Base-by-base conservation (phyloP, 2,888 invertebrate genomes). In the Drosophila percnosoma region DNA sequence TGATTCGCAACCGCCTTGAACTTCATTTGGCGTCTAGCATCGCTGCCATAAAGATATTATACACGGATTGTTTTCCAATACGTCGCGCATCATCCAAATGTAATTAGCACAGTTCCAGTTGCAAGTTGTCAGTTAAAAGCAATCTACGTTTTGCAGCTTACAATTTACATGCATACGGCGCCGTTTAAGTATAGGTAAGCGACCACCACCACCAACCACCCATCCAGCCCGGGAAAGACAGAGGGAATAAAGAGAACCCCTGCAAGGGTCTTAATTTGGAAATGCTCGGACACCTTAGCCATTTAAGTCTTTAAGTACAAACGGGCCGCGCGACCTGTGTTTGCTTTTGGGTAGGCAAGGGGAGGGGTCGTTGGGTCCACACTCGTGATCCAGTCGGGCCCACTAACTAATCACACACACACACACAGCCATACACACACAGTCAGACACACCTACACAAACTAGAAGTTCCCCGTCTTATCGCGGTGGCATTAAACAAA, bases 131-230 rank as follows among this genome's bases (percentile, higher is more conserved):
- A 45, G 45, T 45, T 27, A 40, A 38, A 54, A 27, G 11, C 27
- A 55, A n/a, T 31, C 38, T 38, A 40, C 38, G 40, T 21, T n/a
- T 42, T 15, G 27, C 38, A 24, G 42, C 29, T 54, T n/a, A 57
- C n/a, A 29, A 33, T 36, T 52, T 21, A 21, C 78, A 86, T 86
- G 89, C 82, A 80, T 80, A 87, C 78, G 70, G 68, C 82, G 69
- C 87, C 85, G 60, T 87, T 87, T 49, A 82, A 73, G 70, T 79
- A 80, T 87, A 86, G 70, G 85, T 86, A 86, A 78, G 89, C 81
- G 49, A 45, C n/a, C 21, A 21, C 7, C 21, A 7, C 21, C 7
- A 24, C 40, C 8, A 8, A n/a, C 40, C 40, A 40, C 4, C 21
- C 7, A 8, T 15, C 45, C 15, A 24, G 45, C 4, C 8, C 21